Evolutionary conservation across 1,140 invertebrate species (phyloP).

Genomic region (Phthorimaea operculella): DNA sequence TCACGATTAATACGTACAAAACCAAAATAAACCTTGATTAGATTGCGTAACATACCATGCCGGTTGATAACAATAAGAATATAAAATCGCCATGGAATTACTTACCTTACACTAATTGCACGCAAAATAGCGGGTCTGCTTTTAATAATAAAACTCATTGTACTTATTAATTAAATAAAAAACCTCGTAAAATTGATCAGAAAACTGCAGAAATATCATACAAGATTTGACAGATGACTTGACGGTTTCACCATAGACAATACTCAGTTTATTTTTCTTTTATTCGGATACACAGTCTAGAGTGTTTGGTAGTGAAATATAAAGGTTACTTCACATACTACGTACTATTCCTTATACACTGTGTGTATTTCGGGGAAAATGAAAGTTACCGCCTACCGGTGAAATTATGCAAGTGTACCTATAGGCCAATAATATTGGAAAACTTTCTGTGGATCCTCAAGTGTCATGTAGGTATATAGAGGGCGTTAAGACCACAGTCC

Average conservation of each 20-base stretch:
- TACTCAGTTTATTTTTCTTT: background rate
- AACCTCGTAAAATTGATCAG: background rate
- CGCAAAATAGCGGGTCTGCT: conserved; percentile 34
- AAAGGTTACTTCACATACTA: too few species aligned
- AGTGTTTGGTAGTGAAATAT: too few species aligned
- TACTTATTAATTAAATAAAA: conserved; percentile 11
- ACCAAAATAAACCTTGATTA: background rate
- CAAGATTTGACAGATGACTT: background rate
- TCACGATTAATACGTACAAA: too few species aligned
- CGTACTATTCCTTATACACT: too few species aligned
- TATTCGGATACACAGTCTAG: background rate
- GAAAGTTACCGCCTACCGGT: too few species aligned
- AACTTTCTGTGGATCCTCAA: too few species aligned
- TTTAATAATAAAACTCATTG: conserved; percentile 44
- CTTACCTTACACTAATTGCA: conserved; percentile 46
- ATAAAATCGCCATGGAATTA: background rate
- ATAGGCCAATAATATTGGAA: too few species aligned
- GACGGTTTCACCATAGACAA: background rate
- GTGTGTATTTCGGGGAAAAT: too few species aligned
- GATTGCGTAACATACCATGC: conserved; percentile 46
- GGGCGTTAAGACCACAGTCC: too few species aligned
- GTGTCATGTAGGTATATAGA: too few species aligned
- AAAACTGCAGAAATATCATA: background rate
- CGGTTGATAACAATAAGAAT: conserved; percentile 16
- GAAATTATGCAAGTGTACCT: too few species aligned